A percentile compares a stretch with the other conserved stretches of the same genome.
Evolutionary conservation across 2,113 vertebrate species (phyloP).

Genomic region (Coracopsis vasa): DNA sequence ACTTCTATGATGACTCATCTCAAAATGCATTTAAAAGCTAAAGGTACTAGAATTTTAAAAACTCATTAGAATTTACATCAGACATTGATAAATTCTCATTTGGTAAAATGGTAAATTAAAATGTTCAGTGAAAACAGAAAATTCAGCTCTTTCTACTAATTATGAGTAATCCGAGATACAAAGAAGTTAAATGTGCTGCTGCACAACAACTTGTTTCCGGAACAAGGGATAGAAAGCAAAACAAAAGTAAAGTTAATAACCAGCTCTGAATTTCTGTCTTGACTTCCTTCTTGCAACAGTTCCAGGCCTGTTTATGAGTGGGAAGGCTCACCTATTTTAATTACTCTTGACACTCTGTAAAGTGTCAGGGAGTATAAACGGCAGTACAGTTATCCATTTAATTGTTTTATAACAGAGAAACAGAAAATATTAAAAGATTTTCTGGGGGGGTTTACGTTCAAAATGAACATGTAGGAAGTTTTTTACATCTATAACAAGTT

Average conservation of each 20-base stretch:
- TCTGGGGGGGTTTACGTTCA: background rate
- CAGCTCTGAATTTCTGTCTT: background rate
- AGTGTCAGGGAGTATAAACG: background rate
- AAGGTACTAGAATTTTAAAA: background rate
- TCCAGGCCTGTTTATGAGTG: background rate
- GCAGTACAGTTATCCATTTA: background rate
- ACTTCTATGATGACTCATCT: background rate
- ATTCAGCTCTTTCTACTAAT: background rate
- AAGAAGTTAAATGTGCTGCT: background rate
- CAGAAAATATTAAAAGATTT: background rate
- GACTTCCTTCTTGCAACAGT: background rate
- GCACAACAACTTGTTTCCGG: background rate
- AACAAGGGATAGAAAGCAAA: background rate
- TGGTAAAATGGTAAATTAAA: background rate
- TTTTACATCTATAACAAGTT: background rate
- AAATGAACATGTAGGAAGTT: background rate
- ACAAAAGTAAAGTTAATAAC: background rate
- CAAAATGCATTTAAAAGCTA: background rate
- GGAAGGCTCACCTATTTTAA: background rate
- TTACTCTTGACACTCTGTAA: background rate
- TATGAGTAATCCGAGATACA: background rate
- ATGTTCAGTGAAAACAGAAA: background rate
- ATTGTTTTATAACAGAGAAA: accelerated
- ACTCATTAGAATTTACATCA: background rate
- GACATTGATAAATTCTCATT: background rate